phyloP scores from a whole-genome alignment of 2,797 vertebrate genomes.

The Crossoptilon crossoptilon region DNA sequence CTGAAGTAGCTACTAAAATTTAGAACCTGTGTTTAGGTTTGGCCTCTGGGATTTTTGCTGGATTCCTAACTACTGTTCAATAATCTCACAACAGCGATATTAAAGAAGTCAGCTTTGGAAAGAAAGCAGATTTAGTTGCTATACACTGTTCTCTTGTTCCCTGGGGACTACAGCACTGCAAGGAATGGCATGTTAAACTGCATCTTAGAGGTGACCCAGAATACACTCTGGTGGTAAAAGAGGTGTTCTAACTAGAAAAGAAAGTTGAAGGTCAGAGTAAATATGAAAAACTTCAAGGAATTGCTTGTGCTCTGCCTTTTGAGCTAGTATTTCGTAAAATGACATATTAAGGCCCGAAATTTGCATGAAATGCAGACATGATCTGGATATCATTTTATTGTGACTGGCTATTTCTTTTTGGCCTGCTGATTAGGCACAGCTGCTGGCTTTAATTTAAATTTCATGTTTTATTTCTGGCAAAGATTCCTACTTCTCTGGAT shows the following conservation, averaged over 20 bases:
- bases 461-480: conserved; percentile 15
- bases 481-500: neutral
- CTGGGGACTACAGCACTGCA: neutral
- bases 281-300: neutral
- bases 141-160: neutral
- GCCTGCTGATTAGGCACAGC: neutral
- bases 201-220: conserved; percentile 9
- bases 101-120: neutral
- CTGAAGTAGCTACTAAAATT: neutral
- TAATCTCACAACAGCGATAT: neutral
- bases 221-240: neutral
- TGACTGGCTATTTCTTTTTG: neutral
- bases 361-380: neutral
- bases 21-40: neutral
- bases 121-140: conserved; percentile 14
- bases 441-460: conserved; percentile 19
- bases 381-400: neutral
- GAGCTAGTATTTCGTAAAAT: neutral
- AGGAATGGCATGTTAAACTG: neutral
- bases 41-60: neutral
- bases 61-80: neutral
- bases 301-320: neutral
- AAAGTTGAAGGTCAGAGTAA: neutral
- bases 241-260: neutral
- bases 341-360: neutral